Conservation (phyloP, 2,113 vertebrate species). For the Cervus canadensis region DNA sequence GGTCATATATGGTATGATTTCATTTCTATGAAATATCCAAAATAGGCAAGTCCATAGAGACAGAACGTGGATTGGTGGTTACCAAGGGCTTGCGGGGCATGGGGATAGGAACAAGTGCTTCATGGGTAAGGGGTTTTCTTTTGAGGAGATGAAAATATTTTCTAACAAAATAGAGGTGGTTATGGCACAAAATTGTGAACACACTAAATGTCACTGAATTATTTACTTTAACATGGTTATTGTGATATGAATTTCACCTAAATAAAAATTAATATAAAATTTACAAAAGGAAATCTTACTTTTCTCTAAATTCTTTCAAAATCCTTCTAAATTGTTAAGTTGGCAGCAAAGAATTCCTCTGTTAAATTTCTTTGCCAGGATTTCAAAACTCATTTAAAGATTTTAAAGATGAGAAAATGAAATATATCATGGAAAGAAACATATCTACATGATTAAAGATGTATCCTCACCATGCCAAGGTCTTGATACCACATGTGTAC, state of each 20-base stretch:
- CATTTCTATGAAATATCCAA: conserved; percentile 9
- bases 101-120: not conserved
- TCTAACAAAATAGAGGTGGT: not conserved
- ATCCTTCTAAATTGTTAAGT: conserved; percentile 22
- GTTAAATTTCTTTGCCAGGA: conserved; percentile 28
- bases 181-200: not conserved
- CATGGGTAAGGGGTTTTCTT: not conserved
- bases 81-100: not conserved
- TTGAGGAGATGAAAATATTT: not conserved
- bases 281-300: not conserved
- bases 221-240: not conserved
- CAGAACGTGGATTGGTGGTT: not conserved
- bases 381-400: conserved; percentile 14
- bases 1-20: not conserved
- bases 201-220: not conserved
- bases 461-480: not conserved
- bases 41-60: not conserved
- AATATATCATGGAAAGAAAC: not conserved
- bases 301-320: conserved; percentile 1
- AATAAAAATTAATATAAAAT: not conserved
- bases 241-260: not conserved
- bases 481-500: not conserved
- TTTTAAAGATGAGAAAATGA: conserved; percentile 21
- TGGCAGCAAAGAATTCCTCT: not conserved
- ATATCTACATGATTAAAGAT: not conserved